Percentiles rank a stretch among this genome's conserved stretches.
Conservation (phyloP, 2,888 invertebrate species). For the Andricus curvator region DNA sequence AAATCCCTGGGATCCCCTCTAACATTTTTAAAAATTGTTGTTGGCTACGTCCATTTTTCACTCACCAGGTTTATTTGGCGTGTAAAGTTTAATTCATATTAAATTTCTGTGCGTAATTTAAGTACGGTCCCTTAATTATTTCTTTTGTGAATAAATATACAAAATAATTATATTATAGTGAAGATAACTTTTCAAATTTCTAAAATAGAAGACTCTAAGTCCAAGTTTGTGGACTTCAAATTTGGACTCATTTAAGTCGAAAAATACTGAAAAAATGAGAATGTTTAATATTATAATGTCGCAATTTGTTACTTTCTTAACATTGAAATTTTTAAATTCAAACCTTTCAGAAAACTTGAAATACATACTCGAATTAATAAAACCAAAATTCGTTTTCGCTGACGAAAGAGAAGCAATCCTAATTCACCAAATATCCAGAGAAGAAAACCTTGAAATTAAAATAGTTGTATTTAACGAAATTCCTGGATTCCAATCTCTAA, state of each 20-base stretch:
- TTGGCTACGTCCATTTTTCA: too few relatives aligned
- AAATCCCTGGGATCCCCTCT: too few relatives aligned
- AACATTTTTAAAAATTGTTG: too few relatives aligned
- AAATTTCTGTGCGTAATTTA: too few relatives aligned
- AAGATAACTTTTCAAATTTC: too few relatives aligned
- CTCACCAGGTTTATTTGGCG: too few relatives aligned
- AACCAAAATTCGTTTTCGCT: constrained; percentile 51
- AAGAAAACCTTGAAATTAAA: constrained; percentile 44
- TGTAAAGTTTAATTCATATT: too few relatives aligned
- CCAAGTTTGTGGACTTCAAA: too few relatives aligned
- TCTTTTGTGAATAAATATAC: not conserved
- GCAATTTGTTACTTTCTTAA: not conserved
- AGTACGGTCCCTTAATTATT: too few relatives aligned
- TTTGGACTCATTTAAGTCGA: too few relatives aligned
- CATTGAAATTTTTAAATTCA: not conserved
- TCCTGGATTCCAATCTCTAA: constrained; percentile 43
- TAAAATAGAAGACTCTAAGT: too few relatives aligned
- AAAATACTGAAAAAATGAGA: not conserved
- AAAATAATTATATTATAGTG: not conserved
- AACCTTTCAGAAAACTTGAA: constrained; percentile 22
- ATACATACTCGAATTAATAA: constrained; percentile 21
- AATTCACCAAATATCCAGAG: constrained; percentile 42
- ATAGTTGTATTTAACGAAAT: constrained; percentile 48
- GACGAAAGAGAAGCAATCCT: constrained; percentile 39
- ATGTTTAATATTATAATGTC: too few relatives aligned